Base-by-base conservation (phyloP, 2,888 invertebrate genomes). In the Andricus quercusramuli region DNA sequence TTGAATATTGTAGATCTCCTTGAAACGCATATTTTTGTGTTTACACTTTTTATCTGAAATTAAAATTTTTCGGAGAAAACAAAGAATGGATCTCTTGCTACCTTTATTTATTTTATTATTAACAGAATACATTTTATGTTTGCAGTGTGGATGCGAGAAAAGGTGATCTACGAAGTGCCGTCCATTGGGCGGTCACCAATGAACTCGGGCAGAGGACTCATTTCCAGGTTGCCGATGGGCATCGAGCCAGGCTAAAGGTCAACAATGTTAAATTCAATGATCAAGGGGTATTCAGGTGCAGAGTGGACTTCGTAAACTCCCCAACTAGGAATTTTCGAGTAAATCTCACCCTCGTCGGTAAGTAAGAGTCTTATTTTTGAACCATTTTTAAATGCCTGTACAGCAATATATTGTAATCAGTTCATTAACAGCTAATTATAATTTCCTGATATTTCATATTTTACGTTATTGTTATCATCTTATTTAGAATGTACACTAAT, bases 271-370 rank as follows among this genome's bases (percentile, higher is more conserved):
- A 95, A 80, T 93, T 94, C 66, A 94, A 95, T 41, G 98, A 98
- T 89, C 97, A 97, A 87, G 98, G 98, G 4, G 93, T 97, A 64
- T 98, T 97, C 92, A 94, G 98, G 80, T 98, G 98, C 92, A 94
- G 98, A 86, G 96, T 98, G 85, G 98, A 98, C 93, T 98, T 97
- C 91, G 95, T 96, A 83, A 96, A 97, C 93, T 97, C 97, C 0
- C 98, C 98, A 0, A 98, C 98, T 0, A 95, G 96, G 89, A 98
- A 98, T 93, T 97, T 96, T 90, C 95, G 95, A 90, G 96, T 97
- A 90, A 97, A 97, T 91, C 94, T 98, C 87, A 97, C 97, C 87
- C 95, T 98, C 91, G 96, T 98, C 90, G 97, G 98, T 98, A 93
- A 95, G 96, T 94, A 82, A 65, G 20, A 8, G 56, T 56, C 11